Evolutionary conservation across 2,888 invertebrate genomes (phyloP).

Genomic region (Prionchulus punctatus): DNA sequence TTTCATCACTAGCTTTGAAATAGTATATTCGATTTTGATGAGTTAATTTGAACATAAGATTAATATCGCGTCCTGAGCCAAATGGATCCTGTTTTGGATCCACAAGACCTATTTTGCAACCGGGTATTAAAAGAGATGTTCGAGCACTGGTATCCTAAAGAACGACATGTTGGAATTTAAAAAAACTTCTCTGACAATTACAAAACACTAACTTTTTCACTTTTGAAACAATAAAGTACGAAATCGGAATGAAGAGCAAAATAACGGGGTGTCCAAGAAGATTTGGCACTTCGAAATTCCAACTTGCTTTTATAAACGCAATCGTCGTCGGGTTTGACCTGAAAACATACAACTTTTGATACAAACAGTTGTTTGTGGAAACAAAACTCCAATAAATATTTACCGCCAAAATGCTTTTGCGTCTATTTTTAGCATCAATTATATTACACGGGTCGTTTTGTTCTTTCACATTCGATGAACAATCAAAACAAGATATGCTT

Average conservation of each 20-base stretch:
- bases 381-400: too few species aligned
- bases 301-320: constrained; percentile 42
- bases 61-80: not conserved
- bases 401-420: too few species aligned
- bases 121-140: constrained; percentile 46
- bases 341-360: too few species aligned
- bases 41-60: not conserved
- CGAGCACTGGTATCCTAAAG: constrained; percentile 41
- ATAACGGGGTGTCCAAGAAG: constrained; percentile 43
- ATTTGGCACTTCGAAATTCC: constrained; percentile 37
- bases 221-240: constrained; percentile 42
- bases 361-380: too few species aligned
- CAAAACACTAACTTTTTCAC: constrained; percentile 28
- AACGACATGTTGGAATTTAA: constrained; percentile 28
- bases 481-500: not conserved
- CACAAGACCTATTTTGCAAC: constrained; percentile 39
- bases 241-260: constrained; percentile 44
- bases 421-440: too few species aligned
- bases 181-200: not conserved
- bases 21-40: not conserved
- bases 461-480: not conserved
- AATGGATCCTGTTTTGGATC: constrained; percentile 10
- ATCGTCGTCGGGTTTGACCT: constrained; percentile 42
- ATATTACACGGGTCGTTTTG: not conserved
- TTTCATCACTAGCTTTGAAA: not conserved